Base-by-base conservation (phyloP, 2,797 vertebrate genomes). In the Sebastes trivittatus region DNA sequence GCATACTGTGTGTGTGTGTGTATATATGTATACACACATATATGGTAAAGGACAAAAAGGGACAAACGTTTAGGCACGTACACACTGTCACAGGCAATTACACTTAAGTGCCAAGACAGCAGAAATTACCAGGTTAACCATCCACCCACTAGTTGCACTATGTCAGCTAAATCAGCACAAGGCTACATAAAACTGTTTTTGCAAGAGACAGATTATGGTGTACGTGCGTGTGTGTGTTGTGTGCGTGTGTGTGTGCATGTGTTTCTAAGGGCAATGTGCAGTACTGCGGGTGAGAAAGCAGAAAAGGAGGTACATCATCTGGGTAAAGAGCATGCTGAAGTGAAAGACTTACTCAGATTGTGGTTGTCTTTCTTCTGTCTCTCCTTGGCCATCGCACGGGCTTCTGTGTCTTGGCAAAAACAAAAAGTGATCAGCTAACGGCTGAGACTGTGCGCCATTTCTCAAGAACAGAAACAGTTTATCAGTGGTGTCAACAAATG, bases 351-450 rank as follows among this genome's bases (percentile, higher is more conserved):
- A 99, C 98, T 99, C 83, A 98, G 95, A 93, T 99, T 99, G 96
- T 99, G 98, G 96, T 99, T 99, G 94, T 99, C 98, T 91, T 99
- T 99, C 94, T 99, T 99, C 94, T 99, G 98, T 72, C 98, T 96
- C 89, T 99, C 98, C 77, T 99, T 99, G 49, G 96, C 98, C 96
- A 99, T 75, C 1, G 97, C 98, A 82, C 98, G 96, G 78, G 94
- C 97, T 95, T 99, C 98, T 16, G 97, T 87, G 78, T 97, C 96
- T 97, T 94, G 90, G 89, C 89, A 94, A 95, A 75, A 94, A 95
- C 92, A 96, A 91, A 91, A 91, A 25, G 64, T 3, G 66, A 92
- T 95, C 72, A 94, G 70, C 87, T 22, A 81, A 88, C 2, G 68
- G 59, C 83, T 61, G 73, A 75, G 6, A 79, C 67, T 58, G 22